phyloP scores from a whole-genome alignment of 2,888 invertebrate species.

The Bellardia pandia region DNA sequence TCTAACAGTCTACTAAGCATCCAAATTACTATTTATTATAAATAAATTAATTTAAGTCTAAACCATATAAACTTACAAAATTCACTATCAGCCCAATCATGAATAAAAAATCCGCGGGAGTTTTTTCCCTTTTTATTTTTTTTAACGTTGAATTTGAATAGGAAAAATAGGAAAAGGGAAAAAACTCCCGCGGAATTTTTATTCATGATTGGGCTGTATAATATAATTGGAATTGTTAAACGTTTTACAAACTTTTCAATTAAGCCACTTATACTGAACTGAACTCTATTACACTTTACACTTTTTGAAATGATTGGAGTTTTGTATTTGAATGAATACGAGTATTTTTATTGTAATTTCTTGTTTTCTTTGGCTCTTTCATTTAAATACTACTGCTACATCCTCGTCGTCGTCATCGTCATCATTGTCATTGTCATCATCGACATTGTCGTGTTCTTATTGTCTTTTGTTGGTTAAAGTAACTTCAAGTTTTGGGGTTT shows the following conservation, averaged over 20 bases:
- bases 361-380: constrained; percentile 17
- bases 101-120: too few relatives aligned
- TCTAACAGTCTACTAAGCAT: too few relatives aligned
- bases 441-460: constrained; percentile 35
- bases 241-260: not conserved
- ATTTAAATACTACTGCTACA: not conserved
- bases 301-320: constrained; percentile 10
- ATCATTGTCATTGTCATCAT: not conserved
- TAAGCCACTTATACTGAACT: not conserved
- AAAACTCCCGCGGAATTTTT: too few relatives aligned
- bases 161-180: too few relatives aligned
- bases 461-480: constrained; percentile 56
- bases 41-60: too few relatives aligned
- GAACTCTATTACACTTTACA: not conserved
- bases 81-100: too few relatives aligned
- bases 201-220: too few relatives aligned
- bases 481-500: constrained; percentile 60
- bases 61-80: too few relatives aligned
- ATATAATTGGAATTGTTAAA: too few relatives aligned
- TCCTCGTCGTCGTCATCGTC: not conserved
- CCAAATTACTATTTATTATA: too few relatives aligned
- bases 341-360: constrained; percentile 37
- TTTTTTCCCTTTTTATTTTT: too few relatives aligned
- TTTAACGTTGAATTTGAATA: too few relatives aligned
- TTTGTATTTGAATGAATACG: constrained; percentile 8